These are phyloP conservation scores for Gasterosteus nipponicus DNA, from an alignment of 2,113 vertebrate genomes.

Conservation along the genomic window DNA sequence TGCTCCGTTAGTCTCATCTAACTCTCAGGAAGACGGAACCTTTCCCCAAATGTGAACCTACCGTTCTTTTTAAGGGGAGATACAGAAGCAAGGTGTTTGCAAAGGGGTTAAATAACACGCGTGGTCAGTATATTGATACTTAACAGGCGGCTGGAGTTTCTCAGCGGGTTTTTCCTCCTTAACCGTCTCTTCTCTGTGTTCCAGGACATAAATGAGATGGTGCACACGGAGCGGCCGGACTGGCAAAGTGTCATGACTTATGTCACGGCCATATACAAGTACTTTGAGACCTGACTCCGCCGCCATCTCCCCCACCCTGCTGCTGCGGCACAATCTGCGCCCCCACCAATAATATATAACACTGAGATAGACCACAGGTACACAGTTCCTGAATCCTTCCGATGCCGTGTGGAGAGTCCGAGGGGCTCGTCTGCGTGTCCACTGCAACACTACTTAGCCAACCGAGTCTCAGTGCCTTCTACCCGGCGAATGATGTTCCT, in stretches of 20 bases:
- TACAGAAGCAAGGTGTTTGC: no score
- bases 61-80: no score
- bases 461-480: constrained; percentile 11
- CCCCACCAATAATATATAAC: background rate
- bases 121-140: no score
- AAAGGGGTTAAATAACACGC: no score
- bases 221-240: constrained; percentile 92
- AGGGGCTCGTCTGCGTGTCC: constrained; percentile 3
- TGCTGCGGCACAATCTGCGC: constrained; percentile 46
- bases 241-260: constrained; percentile 98
- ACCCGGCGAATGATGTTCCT: background rate
- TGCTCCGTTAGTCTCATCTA: no score
- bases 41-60: no score
- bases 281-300: constrained; percentile 93
- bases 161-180: background rate
- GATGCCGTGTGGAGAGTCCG: constrained; percentile 9
- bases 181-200: background rate
- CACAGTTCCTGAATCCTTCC: constrained; percentile 27
- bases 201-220: constrained; percentile 97
- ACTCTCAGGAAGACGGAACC: no score
- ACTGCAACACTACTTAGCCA: no score
- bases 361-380: background rate
- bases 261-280: constrained; percentile 97
- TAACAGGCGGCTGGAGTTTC: no score
- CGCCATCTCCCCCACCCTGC: background rate